Evolutionary conservation across 2,797 vertebrate species (phyloP), one percentile per base, ranked within the genome.

Genomic region (Neomorphus geoffroyi): DNA sequence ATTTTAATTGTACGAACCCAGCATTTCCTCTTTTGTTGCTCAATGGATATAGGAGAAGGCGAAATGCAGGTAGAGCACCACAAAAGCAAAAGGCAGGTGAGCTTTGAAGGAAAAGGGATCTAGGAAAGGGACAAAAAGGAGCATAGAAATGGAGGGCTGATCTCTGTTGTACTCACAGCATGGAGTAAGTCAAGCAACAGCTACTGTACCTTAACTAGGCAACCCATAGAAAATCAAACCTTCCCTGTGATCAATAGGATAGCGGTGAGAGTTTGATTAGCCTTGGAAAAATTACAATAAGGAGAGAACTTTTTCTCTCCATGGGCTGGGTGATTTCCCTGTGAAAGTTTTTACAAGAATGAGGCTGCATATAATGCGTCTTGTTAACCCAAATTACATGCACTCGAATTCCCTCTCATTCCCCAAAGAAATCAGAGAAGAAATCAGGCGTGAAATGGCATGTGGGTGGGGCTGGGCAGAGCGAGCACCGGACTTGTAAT

Each of bases 371-470:
- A 96, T 96, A 97, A 97, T 97, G 95, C 43, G 65, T 96, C 96
- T 97, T 96, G 94, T 97, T 96, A 97, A 96, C 96, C 96, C 96
- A 97, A 96, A 97, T 97, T 96, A 96, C 94, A 95, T 94, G 95
- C 96, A 96, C 96, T 97, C 81, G 94, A 97, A 95, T 97, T 97
- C 96, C 96, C 93, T 86, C 95, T 95, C 95, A 92, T 95, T 96
- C 96, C 96, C 96, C 93, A 96, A 96, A 97, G 96, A 96, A 97
- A 97, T 96, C 96, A 96, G 96, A 92, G 93, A 67, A 95, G 95
- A 97, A 96, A 96, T 96, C 95, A 96, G 95, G 95, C 96, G 92
- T 96, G 95, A 97, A 96, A 96, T 94, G 95, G 94, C 96, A 94
- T 90, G 96, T 95, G 94, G 95, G 96, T 94, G 94, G 95, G 95